Percentiles rank a stretch among this genome's conserved stretches.
Evolutionary conservation across 1,140 invertebrate genomes (phyloP).

Genomic region (Diprion similis): DNA sequence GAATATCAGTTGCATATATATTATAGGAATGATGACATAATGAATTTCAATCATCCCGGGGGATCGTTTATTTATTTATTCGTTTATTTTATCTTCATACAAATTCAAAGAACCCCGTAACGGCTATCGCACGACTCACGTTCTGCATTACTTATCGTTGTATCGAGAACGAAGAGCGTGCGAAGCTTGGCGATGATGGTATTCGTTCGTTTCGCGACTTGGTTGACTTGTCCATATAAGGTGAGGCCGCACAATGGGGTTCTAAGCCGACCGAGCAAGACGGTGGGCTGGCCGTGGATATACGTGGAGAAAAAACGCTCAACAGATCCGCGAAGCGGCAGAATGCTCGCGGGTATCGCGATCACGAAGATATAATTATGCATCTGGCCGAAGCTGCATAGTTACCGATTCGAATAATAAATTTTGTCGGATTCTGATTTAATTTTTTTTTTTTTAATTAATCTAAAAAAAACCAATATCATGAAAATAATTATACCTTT

Average conservation of each 20-base stretch:
- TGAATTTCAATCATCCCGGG: neutral
- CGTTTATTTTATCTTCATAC: neutral
- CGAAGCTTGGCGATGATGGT: neutral
- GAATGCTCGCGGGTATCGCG: no score
- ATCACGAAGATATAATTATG: no score
- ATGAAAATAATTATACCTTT: conserved; percentile 69
- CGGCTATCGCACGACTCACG: no score
- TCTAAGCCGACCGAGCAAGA: conserved; percentile 11
- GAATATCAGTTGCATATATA: no score
- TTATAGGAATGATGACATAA: no score
- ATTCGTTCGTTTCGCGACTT: neutral
- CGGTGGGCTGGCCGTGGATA: neutral
- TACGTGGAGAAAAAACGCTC: neutral
- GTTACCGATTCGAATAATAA: no score
- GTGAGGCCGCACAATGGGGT: conserved; percentile 10
- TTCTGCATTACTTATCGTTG: no score
- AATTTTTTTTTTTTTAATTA: no score
- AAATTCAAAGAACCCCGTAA: neutral
- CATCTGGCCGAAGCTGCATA: no score
- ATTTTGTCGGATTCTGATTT: no score
- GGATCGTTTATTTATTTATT: neutral
- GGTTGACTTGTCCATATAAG: conserved; percentile 10
- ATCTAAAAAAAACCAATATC: neutral
- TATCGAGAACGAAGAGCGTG: no score
- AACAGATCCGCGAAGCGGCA: no score